Evolutionary conservation across 2,113 vertebrate genomes (phyloP).

Genomic region (Todiramphus saurophagus): DNA sequence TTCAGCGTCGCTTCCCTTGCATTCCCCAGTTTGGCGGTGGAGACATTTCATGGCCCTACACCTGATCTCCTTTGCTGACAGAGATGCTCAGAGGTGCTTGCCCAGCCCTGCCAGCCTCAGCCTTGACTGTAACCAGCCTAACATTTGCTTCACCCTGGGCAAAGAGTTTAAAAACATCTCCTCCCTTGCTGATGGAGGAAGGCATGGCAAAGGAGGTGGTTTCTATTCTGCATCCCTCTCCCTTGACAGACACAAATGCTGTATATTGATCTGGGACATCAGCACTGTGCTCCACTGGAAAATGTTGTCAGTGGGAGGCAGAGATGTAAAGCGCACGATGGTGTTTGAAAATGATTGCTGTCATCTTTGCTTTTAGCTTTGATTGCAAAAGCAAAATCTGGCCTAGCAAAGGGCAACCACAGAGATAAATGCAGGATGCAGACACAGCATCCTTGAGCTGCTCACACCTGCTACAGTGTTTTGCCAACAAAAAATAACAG

Average conservation of each 20-base stretch:
- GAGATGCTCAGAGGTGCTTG: background rate
- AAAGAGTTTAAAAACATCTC: background rate
- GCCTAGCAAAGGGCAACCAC: background rate
- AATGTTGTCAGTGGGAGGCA: background rate
- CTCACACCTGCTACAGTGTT: background rate
- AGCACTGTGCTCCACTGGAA: background rate
- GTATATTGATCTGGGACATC: background rate
- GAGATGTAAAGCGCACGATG: background rate
- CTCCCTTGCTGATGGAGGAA: background rate
- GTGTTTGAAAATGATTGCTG: background rate
- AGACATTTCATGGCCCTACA: fast-evolving
- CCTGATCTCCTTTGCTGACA: background rate
- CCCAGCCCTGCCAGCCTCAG: background rate
- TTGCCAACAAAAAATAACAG: background rate
- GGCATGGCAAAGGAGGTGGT: fast-evolving
- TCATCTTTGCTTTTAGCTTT: background rate
- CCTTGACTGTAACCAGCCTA: background rate
- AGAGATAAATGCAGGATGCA: background rate
- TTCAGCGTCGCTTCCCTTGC: background rate
- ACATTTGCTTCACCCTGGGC: background rate
- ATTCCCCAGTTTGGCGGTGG: background rate
- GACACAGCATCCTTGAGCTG: background rate
- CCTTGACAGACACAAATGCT: background rate
- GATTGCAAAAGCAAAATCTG: constrained; percentile 25
- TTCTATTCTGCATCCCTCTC: background rate